Conservation (phyloP, 2,888 invertebrate genomes). For the Chymomyza amoena region DNA sequence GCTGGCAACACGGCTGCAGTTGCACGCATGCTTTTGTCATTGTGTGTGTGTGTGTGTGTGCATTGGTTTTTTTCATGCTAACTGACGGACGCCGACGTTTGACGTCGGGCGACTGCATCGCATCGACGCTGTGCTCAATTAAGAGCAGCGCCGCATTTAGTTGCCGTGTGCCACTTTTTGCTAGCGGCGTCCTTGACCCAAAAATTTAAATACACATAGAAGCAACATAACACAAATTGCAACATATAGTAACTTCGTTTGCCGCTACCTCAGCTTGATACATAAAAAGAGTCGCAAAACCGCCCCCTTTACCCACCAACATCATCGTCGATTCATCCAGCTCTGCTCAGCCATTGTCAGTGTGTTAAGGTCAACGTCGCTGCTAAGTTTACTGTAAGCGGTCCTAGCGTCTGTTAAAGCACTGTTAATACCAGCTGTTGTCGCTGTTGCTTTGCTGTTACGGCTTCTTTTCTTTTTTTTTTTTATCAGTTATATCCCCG, state of each 20-base stretch:
- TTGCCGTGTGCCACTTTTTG: conserved; percentile 52
- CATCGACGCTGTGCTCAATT: conserved; percentile 31
- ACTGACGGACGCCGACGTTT: conserved; percentile 4
- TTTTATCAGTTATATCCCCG: neutral
- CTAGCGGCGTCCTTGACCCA: conserved; percentile 59
- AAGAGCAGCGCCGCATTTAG: conserved; percentile 13
- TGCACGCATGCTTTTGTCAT: neutral
- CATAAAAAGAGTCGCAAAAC: neutral
- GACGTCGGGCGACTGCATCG: neutral
- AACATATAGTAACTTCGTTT: neutral
- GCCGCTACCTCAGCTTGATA: neutral
- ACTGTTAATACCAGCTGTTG: conserved; percentile 19
- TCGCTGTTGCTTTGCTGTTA: neutral
- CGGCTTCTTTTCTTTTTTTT: neutral
- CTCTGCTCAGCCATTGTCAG: conserved; percentile 14
- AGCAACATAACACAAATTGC: neutral
- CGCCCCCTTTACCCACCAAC: no score
- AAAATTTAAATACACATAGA: conserved; percentile 22
- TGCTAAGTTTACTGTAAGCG: conserved; percentile 1
- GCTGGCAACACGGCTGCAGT: conserved; percentile 11
- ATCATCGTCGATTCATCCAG: conserved; percentile 14
- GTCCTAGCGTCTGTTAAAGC: conserved; percentile 37
- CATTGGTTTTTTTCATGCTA: conserved; percentile 49
- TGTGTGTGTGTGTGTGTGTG: conserved; percentile 3
- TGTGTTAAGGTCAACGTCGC: conserved; percentile 31